phyloP scores from a whole-genome alignment of 2,113 vertebrate species.

The Odocoileus hemionus region DNA sequence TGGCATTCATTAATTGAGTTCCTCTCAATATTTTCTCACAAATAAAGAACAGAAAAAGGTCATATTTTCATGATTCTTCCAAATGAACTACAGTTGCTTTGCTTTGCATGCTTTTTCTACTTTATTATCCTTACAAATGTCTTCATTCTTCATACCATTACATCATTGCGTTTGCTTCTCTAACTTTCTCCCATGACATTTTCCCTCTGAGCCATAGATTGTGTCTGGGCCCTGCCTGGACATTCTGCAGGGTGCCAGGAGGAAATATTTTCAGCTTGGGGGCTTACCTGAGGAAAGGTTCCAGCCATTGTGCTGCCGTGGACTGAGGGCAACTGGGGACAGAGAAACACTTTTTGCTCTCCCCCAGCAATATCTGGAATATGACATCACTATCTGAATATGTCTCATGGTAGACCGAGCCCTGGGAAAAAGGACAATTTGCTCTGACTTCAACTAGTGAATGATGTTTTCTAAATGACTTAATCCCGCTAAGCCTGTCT shows the following conservation, averaged over 20 bases:
- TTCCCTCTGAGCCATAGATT: neutral
- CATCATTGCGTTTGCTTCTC: neutral
- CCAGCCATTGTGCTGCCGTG: neutral
- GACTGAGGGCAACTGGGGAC: neutral
- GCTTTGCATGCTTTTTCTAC: neutral
- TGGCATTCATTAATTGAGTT: constrained; percentile 26
- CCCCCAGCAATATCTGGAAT: neutral
- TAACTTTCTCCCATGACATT: neutral
- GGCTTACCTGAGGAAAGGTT: constrained; percentile 9
- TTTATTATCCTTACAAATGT: neutral
- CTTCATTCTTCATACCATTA: neutral
- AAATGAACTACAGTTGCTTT: neutral
- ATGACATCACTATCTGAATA: constrained; percentile 36
- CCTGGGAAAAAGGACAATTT: constrained; percentile 31
- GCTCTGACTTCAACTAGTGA: constrained; percentile 4
- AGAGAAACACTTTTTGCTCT: neutral
- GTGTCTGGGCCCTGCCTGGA: neutral
- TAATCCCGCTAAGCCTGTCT: neutral
- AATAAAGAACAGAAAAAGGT: neutral
- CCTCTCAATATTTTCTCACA: neutral
- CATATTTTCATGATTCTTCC: neutral
- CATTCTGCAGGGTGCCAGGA: neutral
- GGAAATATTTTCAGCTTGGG: neutral
- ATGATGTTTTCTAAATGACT: neutral
- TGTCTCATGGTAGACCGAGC: neutral